Evolutionary conservation across 1,140 invertebrate genomes (phyloP), one percentile per base, ranked within the genome.

Genomic region (Aphelenchoides fujianensis): DNA sequence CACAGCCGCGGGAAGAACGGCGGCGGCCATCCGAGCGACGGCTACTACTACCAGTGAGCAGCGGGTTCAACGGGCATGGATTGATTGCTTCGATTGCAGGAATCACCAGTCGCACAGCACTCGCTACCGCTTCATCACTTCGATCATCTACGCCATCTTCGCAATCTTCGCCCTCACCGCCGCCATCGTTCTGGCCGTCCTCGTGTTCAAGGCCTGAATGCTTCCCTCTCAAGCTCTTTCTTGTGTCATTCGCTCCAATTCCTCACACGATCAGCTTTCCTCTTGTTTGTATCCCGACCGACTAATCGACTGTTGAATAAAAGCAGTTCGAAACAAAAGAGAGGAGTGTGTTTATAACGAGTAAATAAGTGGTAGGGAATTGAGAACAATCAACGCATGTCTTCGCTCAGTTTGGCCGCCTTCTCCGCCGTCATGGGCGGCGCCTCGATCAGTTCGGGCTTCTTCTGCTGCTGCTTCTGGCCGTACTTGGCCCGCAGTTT

Each of bases 31-130:
- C 27, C 74, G 7, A 67, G 74, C 23, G 74, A 75, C 34, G 61
- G 30, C 53, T 75, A 75, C 41, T 75, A 75, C 48, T 75, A 77
- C 59, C 75, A 78, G 67, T 69, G 30, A 12, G 68, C 54, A 28
- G 32, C 55, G 28, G 16, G 55, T 16, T 12, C 34, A 31, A 37
- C n/a, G 3, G 36, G 48, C 69, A n/a, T n/a, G n/a, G n/a, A n/a
- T n/a, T n/a, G 70, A 72, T 69, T 70, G 12, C 71, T 70, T 69
- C 0, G 2, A 16, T 69, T 69, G n/a, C 62, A 71, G 67, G n/a
- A 69, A 69, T 2, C 67, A 19, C n/a, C 66, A 12, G n/a, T 23
- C 27, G 27, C 23, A 71, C 62, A 32, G 61, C 23, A 16, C 12
- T 16, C 16, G 30, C 1, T 30, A 68, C 62, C 64, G 68, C 27